A percentile compares a stretch with the other conserved stretches of the same genome.
phyloP scores from a whole-genome alignment of 2,888 invertebrate species.

The Lasioglossum calceatum region DNA sequence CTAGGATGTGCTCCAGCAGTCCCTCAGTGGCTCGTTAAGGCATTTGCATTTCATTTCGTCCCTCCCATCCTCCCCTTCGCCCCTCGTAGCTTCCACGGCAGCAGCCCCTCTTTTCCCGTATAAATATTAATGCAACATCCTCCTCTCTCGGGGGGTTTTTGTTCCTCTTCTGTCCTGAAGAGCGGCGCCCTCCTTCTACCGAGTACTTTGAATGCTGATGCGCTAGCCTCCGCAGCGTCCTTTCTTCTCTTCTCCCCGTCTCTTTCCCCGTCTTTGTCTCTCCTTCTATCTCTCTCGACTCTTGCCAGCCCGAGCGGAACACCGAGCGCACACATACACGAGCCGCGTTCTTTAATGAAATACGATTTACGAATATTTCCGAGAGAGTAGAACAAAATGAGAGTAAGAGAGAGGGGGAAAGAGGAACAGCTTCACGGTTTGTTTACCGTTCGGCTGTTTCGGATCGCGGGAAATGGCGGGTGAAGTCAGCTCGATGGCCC shows the following conservation, averaged over 20 bases:
- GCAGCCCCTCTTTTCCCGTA: slow-evolving; percentile 79
- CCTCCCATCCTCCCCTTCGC: slow-evolving; percentile 57
- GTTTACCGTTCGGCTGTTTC: slow-evolving; percentile 19
- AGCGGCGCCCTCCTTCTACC: slow-evolving; percentile 73
- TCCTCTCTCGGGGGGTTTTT: slow-evolving; percentile 83
- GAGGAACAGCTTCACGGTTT: slow-evolving; percentile 9
- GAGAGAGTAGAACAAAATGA: neutral
- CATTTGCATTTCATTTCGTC: slow-evolving; percentile 84
- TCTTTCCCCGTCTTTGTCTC: neutral
- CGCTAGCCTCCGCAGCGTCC: slow-evolving; percentile 65
- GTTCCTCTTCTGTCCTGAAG: slow-evolving; percentile 78
- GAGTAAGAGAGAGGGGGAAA: neutral
- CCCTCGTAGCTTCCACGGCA: slow-evolving; percentile 68
- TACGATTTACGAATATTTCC: slow-evolving; percentile 78
- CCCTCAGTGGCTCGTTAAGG: slow-evolving; percentile 84
- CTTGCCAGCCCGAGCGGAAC: slow-evolving; percentile 2
- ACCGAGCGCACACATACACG: slow-evolving; percentile 46
- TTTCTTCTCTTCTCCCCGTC: slow-evolving; percentile 16
- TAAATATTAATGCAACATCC: slow-evolving; percentile 85
- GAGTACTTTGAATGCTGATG: slow-evolving; percentile 84
- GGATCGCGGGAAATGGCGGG: slow-evolving; percentile 24
- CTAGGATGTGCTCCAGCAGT: slow-evolving; percentile 80
- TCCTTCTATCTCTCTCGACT: neutral
- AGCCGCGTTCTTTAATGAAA: slow-evolving; percentile 80
- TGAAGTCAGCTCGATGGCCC: slow-evolving; percentile 24